Base-by-base conservation (phyloP, 2,113 vertebrate genomes). In the Epinephelus lanceolatus region DNA sequence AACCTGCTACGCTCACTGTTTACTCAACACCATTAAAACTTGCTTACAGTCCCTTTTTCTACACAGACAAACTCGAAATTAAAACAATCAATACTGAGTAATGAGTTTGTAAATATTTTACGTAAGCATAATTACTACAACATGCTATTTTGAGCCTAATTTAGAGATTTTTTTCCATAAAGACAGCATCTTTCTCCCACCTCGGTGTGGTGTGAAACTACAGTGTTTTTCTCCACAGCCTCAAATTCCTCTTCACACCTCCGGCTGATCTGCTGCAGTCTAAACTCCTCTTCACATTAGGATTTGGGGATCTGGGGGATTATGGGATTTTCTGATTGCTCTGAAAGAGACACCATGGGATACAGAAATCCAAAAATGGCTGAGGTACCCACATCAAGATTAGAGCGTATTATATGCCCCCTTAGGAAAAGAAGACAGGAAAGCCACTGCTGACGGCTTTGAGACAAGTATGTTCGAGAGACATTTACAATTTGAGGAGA, bases 301-400 rank as follows among this genome's bases (percentile, higher is more conserved):
- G 89, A 89, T 92, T 92, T 86, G 61, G 63, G 89, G 84, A 93
- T 94, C 66, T 86, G 67, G 56, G 60, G 89, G 89, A 95, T 95
- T 94, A 92, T 74, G 76, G 89, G 94, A 94, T 94, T 94, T 95
- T 92, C 76, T 66, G 80, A 92, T 89, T 75, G 69, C 87, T 71
- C 81, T 86, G 93, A 88, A 91, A 93, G 92, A 88, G 81, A 89
- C 86, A 89, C 88, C 86, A 69, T 66, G 80, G 89, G 91, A 93
- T 74, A 88, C 61, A 90, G 78, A 73, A 84, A 91, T 91, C 92
- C 86, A 85, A 89, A 94, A 93, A 94, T 76, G 89, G 86, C 87
- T 84, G 76, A 84, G 83, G 83, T 91, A 83, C 88, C 90, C 88
- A 88, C 86, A 90, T 91, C 89, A 86, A 93, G 94, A 95, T 94